Base-by-base conservation (phyloP, 2,888 invertebrate species). In the Drosophila nr. perissopoda region DNA sequence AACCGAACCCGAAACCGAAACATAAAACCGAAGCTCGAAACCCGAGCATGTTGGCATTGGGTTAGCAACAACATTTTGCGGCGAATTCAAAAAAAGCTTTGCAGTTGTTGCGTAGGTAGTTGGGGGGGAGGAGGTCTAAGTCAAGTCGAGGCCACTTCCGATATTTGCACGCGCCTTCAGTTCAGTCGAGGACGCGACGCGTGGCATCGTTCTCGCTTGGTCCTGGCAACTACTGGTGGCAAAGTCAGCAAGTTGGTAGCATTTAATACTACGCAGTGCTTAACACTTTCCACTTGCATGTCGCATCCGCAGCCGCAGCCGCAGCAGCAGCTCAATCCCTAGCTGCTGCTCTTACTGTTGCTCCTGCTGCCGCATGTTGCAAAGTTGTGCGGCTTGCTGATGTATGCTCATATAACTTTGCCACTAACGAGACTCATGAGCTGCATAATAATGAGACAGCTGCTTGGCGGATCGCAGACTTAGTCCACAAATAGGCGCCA, bases 391-490 rank as follows among this genome's bases (percentile, higher is more conserved):
- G 78, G 68, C 86, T 67, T 61, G 72, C 88, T 84, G 84, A 84
- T 85, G 88, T 88, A 83, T 86, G 85, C 88, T 86, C 85, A 83
- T 88, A 85, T 88, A 88, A 88, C 85, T 85, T 88, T 85, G 88
- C 88, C 85, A 88, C 85, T 85, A 85, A 85, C 85, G 88, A 88
- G 86, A 88, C 88, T 86, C 85, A 86, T 88, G 88, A 85, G 86
- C 82, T 85, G 85, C 85, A 85, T 85, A 88, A 80, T 83, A 85
- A 85, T 88, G 83, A 88, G 88, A 58, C 70, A 54, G 51, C 49
- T 59, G 56, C 65, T 57, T 58, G 58, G 34, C 46, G 33, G 76
- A 62, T 65, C 64, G 42, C 31, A 36, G 76, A 65, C 72, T 69
- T 78, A 57, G 68, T 59, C 72, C 76, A 56, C 76, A 78, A 78